Evolutionary conservation across 2,797 vertebrate genomes (phyloP).

Genomic region (Aldrovandia affinis): DNA sequence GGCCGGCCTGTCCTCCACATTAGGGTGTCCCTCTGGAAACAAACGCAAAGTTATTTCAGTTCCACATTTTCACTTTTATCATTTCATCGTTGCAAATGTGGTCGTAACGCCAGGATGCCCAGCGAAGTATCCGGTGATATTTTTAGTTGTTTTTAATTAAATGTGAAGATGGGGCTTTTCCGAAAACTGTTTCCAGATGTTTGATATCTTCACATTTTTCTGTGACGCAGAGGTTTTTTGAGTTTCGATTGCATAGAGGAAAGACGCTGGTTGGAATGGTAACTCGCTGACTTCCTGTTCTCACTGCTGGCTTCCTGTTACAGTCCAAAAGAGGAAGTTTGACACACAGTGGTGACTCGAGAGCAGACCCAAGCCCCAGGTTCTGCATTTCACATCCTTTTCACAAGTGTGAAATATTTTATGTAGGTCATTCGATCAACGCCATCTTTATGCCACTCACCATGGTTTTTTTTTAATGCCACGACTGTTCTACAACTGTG

Average conservation of each 20-base stretch:
- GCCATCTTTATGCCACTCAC: background rate
- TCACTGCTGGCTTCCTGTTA: constrained; percentile 56
- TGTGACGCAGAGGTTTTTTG: constrained; percentile 51
- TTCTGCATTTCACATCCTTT: constrained; percentile 5
- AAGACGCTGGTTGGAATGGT: constrained; percentile 53
- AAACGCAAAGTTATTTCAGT: background rate
- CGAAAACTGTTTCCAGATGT: constrained; percentile 7
- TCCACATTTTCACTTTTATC: no score
- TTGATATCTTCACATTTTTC: constrained; percentile 5
- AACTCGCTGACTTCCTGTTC: constrained; percentile 67
- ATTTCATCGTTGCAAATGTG: no score
- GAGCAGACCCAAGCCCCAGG: background rate
- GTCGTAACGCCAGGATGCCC: no score
- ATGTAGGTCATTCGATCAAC: constrained; percentile 10
- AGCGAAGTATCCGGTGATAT: background rate
- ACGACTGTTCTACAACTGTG: no score
- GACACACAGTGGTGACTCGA: constrained; percentile 5
- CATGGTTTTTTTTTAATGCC: no score
- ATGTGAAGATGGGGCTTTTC: background rate
- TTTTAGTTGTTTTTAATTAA: background rate
- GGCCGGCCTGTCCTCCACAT: constrained; percentile 29
- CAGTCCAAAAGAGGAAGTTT: constrained; percentile 59
- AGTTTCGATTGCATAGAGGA: constrained; percentile 52
- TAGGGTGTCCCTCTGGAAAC: constrained; percentile 49
- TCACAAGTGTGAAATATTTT: background rate